Evolutionary conservation across 1,140 invertebrate genomes (phyloP).

Genomic region (Periplaneta americana): DNA sequence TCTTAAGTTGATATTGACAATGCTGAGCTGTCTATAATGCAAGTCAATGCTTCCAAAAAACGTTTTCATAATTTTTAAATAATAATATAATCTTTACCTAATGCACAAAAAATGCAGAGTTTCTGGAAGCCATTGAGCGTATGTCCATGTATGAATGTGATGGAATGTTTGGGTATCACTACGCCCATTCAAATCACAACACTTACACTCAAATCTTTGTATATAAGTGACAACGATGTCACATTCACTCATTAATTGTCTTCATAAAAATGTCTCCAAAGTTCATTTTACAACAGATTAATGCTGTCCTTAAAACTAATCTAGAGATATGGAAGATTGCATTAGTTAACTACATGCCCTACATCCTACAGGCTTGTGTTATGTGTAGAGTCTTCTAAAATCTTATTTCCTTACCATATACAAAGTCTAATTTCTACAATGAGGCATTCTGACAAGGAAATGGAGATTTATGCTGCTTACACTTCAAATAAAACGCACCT

Average conservation of each 20-base stretch:
- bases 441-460: no score
- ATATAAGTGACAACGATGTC: background rate
- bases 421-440: background rate
- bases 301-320: background rate
- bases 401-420: background rate
- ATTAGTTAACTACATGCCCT: background rate
- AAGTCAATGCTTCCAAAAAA: background rate
- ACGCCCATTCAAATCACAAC: background rate
- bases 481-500: no score
- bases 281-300: background rate
- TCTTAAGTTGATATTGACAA: background rate
- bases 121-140: background rate
- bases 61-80: background rate
- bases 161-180: background rate
- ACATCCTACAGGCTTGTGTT: background rate
- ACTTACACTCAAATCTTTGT: background rate
- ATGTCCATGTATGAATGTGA: background rate
- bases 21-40: background rate
- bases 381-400: background rate
- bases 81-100: no score
- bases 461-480: no score
- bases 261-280: background rate
- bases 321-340: background rate
- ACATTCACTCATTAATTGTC: background rate
- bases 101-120: no score